These are phyloP conservation scores for Eugnorisma glareosa DNA, from an alignment of 2,888 invertebrate genomes.

Conservation along the genomic window DNA sequence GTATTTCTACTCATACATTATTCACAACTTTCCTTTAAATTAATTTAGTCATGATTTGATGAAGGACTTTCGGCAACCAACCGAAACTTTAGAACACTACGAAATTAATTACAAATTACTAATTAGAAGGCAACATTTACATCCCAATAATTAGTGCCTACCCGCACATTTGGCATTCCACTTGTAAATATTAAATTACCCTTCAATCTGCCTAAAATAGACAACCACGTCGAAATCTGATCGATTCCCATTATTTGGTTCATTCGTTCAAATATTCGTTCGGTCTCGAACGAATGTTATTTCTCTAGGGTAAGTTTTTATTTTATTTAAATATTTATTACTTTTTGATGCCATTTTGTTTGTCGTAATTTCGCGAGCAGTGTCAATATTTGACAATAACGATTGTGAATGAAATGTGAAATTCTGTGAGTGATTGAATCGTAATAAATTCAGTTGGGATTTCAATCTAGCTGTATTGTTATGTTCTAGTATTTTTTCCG, in stretches of 20 bases:
- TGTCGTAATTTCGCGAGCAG: neutral
- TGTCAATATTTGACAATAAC: conserved; percentile 45
- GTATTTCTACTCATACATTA: conserved; percentile 6
- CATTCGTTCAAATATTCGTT: conserved; percentile 63
- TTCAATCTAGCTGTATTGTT: conserved; percentile 28
- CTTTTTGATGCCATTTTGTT: conserved; percentile 19
- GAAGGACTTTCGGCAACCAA: neutral
- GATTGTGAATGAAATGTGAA: conserved; percentile 6
- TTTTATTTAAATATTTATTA: conserved; percentile 41
- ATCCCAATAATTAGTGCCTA: conserved; percentile 34
- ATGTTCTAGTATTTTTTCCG: conserved; percentile 14
- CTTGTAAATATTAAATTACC: conserved; percentile 58
- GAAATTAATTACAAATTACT: conserved; percentile 27
- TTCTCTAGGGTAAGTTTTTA: conserved; percentile 55
- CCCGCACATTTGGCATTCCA: conserved; percentile 17
- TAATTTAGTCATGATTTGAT: neutral
- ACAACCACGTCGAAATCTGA: conserved; percentile 51
- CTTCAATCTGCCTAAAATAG: conserved; percentile 57
- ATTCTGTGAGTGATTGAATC: conserved; percentile 9
- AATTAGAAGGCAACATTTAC: conserved; percentile 30
- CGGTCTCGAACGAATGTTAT: conserved; percentile 46
- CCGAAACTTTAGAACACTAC: conserved; percentile 1
- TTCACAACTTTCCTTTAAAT: neutral
- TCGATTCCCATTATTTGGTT: conserved; percentile 53
- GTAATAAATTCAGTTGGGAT: neutral